Conservation (phyloP, 2,113 vertebrate genomes). For the Dromas ardeola region DNA sequence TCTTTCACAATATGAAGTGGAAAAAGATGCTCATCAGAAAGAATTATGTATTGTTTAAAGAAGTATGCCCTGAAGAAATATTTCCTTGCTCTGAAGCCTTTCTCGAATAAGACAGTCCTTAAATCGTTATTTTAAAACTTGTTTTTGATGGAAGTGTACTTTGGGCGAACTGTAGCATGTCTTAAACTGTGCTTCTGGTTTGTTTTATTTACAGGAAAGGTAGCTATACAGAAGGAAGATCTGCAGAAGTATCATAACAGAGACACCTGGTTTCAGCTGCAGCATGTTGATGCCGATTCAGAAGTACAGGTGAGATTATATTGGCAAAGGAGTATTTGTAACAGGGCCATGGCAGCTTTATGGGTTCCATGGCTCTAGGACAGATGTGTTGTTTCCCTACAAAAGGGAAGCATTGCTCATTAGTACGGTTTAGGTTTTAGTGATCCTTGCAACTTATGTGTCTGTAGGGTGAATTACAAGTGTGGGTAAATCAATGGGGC, state of each 20-base stretch:
- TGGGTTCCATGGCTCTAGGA: not conserved
- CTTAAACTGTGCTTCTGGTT: constrained; percentile 1
- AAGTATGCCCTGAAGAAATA: not conserved
- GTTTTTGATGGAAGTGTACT: not conserved
- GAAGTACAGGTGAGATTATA: constrained; percentile 90
- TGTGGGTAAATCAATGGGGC: not conserved
- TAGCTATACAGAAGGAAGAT: constrained; percentile 96
- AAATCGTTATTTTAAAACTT: not conserved
- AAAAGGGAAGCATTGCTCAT: not conserved
- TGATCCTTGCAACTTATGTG: not conserved
- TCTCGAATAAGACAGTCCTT: not conserved
- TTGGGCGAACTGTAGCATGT: not conserved
- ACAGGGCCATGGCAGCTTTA: not conserved
- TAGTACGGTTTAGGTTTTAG: not conserved
- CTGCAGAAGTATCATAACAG: constrained; percentile 96
- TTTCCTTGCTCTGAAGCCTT: not conserved
- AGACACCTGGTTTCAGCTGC: constrained; percentile 98
- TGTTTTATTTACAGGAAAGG: constrained; percentile 83
- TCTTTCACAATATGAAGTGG: not conserved
- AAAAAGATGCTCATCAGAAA: not conserved
- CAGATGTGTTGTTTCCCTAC: not conserved
- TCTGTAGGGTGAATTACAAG: not conserved
- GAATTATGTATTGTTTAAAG: not conserved
- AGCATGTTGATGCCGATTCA: constrained; percentile 95
- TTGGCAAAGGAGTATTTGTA: not conserved